Evolutionary conservation across 2,797 vertebrate genomes (phyloP).

Genomic region (Lepus townsendii): DNA sequence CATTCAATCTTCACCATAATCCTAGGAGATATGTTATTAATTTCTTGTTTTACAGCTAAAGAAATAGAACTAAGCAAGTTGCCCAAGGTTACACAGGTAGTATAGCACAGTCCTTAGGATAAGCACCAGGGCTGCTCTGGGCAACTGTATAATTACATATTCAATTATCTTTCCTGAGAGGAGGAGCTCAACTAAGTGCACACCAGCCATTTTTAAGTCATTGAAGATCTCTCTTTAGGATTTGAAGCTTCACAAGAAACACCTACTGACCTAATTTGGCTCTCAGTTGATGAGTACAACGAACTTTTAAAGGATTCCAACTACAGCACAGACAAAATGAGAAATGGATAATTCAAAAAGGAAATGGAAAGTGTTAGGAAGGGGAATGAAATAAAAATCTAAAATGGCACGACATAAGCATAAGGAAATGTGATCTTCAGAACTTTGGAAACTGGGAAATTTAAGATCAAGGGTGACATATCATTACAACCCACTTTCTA

Average conservation of each 20-base stretch:
- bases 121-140: neutral
- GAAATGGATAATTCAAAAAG: neutral
- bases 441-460: neutral
- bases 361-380: neutral
- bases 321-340: neutral
- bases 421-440: neutral
- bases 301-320: constrained; percentile 12
- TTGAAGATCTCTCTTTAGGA: neutral
- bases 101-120: neutral
- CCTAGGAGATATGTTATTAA: neutral
- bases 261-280: neutral
- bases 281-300: neutral
- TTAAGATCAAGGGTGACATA: neutral
- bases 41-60: neutral
- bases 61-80: neutral
- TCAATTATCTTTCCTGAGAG: neutral
- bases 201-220: neutral
- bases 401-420: too few species aligned
- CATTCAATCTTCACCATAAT: neutral
- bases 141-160: too few species aligned
- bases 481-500: neutral
- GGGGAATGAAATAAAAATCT: neutral
- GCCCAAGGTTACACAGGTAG: neutral
- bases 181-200: neutral
- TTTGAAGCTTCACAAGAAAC: neutral